Evolutionary conservation across 1,140 invertebrate genomes (phyloP).

Genomic region (Drosophila dunni): DNA sequence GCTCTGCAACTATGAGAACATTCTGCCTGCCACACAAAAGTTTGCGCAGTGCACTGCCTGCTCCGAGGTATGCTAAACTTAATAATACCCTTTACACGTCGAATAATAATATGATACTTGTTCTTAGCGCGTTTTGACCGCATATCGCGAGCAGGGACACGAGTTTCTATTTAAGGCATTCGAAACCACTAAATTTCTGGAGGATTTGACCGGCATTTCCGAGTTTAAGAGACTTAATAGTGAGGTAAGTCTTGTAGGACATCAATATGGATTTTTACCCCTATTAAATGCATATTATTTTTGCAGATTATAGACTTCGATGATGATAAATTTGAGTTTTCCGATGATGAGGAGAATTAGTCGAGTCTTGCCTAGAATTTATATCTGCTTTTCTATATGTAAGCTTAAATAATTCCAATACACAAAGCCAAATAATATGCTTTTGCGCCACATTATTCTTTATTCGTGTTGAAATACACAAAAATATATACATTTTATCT

Average conservation of each 20-base stretch:
- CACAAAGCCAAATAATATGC: conserved; percentile 40
- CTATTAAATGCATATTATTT: conserved; percentile 1
- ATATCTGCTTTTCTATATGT: not conserved
- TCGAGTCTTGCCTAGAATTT: not conserved
- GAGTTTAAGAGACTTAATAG: conserved; percentile 84
- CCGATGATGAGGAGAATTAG: conserved; percentile 63
- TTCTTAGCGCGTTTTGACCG: conserved; percentile 61
- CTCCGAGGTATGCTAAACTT: conserved; percentile 85
- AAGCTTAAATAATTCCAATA: conserved; percentile 42
- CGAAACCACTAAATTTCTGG: conserved; percentile 93
- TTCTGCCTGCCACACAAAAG: conserved; percentile 92
- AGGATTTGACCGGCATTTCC: conserved; percentile 94
- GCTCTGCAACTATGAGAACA: conserved; percentile 91
- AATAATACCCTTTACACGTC: not conserved
- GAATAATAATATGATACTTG: conserved; percentile 2
- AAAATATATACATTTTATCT: too few relatives aligned
- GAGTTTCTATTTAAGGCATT: conserved; percentile 94
- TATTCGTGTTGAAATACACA: not conserved
- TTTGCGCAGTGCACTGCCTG: conserved; percentile 97
- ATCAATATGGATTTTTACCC: too few relatives aligned
- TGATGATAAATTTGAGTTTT: conserved; percentile 77
- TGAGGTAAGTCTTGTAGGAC: conserved; percentile 48
- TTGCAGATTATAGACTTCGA: conserved; percentile 81
- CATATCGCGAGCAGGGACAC: conserved; percentile 86
- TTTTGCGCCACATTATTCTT: conserved; percentile 4